Percentiles rank a stretch among this genome's conserved stretches.
Conservation (phyloP, 2,888 invertebrate genomes). For the Mechanitis messenoides region DNA sequence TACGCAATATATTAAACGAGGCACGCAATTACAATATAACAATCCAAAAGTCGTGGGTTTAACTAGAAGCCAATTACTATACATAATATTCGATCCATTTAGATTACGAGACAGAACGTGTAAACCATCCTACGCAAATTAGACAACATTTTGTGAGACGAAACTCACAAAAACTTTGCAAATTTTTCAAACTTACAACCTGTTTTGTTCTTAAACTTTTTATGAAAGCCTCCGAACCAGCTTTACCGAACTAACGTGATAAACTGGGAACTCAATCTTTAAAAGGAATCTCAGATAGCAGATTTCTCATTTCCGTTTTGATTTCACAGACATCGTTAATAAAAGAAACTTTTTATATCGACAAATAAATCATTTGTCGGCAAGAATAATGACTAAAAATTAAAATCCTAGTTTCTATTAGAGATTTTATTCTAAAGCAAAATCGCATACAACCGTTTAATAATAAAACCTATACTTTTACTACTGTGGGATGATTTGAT, state of each 20-base stretch:
- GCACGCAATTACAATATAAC: not conserved
- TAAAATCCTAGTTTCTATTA: no score
- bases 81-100: conserved; percentile 24
- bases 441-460: no score
- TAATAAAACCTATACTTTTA: no score
- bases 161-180: conserved; percentile 12
- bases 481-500: no score
- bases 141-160: conserved; percentile 33
- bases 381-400: no score
- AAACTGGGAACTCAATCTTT: conserved; percentile 25
- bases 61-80: conserved; percentile 1
- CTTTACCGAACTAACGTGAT: conserved; percentile 24
- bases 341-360: conserved; percentile 12
- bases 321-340: conserved; percentile 22
- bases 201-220: conserved; percentile 31
- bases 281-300: conserved; percentile 25
- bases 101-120: conserved; percentile 24
- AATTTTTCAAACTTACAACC: conserved; percentile 30
- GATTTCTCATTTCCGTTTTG: conserved; percentile 28
- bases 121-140: conserved; percentile 31
- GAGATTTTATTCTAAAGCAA: no score
- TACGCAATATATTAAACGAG: not conserved
- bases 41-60: not conserved
- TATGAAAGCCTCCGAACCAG: conserved; percentile 25
- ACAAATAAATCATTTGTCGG: not conserved